Conservation (phyloP, 92 coral and sea anemone species). For the Siderastrea siderea region DNA sequence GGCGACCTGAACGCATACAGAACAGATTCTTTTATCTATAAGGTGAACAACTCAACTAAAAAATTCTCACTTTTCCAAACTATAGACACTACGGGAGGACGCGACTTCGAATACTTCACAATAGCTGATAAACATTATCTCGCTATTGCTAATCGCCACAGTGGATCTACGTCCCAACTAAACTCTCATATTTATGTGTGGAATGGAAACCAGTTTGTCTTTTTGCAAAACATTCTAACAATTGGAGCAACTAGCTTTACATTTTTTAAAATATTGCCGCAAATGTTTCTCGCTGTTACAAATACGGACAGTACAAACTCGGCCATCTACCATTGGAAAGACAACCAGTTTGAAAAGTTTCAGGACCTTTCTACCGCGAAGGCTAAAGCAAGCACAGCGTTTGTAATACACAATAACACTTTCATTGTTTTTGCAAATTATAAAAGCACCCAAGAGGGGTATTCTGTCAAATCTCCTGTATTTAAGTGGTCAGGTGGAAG, state of each 20-base stretch:
- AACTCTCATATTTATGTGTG: slow-evolving; percentile 12
- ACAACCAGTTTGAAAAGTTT: slow-evolving; percentile 23
- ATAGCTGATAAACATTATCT: slow-evolving; percentile 46
- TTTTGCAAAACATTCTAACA: slow-evolving; percentile 20
- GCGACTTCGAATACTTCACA: slow-evolving; percentile 28
- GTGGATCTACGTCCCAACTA: not conserved
- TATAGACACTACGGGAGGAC: slow-evolving; percentile 16
- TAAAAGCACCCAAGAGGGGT: not conserved
- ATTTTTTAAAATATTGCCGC: slow-evolving; percentile 7
- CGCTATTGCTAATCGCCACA: slow-evolving; percentile 33
- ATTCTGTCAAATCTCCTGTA: slow-evolving; percentile 24
- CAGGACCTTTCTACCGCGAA: slow-evolving; percentile 37
- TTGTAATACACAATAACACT: slow-evolving; percentile 13
- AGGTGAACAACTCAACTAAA: not conserved
- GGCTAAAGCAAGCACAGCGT: slow-evolving; percentile 18
- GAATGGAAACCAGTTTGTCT: not conserved
- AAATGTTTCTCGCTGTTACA: slow-evolving; percentile 43
- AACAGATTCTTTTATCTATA: slow-evolving; percentile 44
- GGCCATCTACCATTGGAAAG: slow-evolving; percentile 43
- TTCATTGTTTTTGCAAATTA: slow-evolving; percentile 37
- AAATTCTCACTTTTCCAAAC: slow-evolving; percentile 5
- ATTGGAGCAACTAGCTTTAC: not conserved
- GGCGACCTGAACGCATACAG: not conserved
- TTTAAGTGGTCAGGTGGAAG: slow-evolving; percentile 44
- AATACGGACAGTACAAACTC: slow-evolving; percentile 7